phyloP scores from a whole-genome alignment of 2,888 invertebrate genomes.

The Netelia melanura region DNA sequence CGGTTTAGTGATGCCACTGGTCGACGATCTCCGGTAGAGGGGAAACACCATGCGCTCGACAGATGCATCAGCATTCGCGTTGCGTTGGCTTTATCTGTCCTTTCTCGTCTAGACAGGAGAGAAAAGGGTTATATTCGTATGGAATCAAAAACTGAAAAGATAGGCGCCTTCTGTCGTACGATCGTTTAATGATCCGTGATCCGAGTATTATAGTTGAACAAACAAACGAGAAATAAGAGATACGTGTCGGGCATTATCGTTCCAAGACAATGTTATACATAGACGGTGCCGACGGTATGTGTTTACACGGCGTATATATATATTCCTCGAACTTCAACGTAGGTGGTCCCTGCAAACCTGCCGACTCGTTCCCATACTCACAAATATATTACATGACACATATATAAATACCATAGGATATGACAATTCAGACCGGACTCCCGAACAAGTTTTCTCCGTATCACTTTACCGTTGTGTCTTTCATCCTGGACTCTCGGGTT shows the following conservation, averaged over 20 bases:
- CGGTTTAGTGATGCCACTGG: conserved; percentile 6
- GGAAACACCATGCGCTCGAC: not conserved
- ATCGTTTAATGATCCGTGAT: not conserved
- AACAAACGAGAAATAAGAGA: not conserved
- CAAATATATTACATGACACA: not conserved
- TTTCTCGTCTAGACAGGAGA: not conserved
- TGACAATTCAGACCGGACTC: not conserved
- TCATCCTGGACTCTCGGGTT: conserved; percentile 16
- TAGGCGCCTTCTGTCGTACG: not conserved
- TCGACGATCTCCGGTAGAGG: not conserved
- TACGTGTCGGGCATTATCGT: not conserved
- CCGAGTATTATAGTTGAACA: not conserved
- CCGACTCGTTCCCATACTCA: not conserved
- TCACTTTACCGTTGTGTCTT: not conserved
- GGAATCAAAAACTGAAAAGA: conserved; percentile 9
- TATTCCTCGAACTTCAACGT: not conserved
- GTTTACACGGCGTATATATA: not conserved
- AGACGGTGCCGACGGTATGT: not conserved
- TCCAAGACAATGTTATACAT: conserved; percentile 14
- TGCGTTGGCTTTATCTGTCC: not conserved
- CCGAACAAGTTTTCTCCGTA: conserved; percentile 19
- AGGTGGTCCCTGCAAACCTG: conserved; percentile 3
- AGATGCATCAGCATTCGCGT: not conserved
- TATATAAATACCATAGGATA: not conserved
- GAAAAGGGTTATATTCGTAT: not conserved